Conservation (phyloP, 1,140 invertebrate genomes). For the Lepidotrigona ventralis region DNA sequence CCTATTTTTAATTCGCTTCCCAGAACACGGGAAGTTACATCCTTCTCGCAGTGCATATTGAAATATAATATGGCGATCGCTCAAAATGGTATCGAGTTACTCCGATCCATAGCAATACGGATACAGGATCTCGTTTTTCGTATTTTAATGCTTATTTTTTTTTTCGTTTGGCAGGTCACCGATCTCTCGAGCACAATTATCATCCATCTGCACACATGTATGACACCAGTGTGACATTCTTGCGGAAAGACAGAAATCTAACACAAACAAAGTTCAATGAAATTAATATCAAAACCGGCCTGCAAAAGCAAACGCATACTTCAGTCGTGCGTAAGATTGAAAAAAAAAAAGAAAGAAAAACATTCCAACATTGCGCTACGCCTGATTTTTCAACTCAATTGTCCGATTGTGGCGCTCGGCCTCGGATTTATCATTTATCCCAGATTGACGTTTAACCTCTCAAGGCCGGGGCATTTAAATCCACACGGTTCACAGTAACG, state of each 20-base stretch:
- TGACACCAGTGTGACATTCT: too few species aligned
- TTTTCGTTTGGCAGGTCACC: neutral
- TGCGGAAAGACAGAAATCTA: too few species aligned
- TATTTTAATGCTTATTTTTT: neutral
- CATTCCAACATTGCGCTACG: neutral
- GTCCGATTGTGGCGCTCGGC: neutral
- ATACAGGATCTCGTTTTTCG: neutral
- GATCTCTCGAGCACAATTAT: neutral
- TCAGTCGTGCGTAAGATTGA: neutral
- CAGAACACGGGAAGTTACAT: neutral
- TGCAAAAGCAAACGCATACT: neutral
- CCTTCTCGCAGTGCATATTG: neutral
- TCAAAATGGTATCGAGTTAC: constrained; percentile 12
- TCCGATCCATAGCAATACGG: neutral
- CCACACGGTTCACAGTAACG: neutral
- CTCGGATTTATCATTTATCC: neutral
- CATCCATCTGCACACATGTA: too few species aligned
- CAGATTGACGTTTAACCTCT: neutral
- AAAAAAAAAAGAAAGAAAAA: neutral
- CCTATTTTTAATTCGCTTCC: neutral
- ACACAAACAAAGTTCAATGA: too few species aligned
- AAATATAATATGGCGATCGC: constrained; percentile 28
- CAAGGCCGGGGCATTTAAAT: constrained; percentile 28
- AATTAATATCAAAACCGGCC: neutral
- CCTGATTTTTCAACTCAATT: neutral